Conservation (phyloP, 2,888 invertebrate genomes). For the Pristionchus maxplancki region DNA sequence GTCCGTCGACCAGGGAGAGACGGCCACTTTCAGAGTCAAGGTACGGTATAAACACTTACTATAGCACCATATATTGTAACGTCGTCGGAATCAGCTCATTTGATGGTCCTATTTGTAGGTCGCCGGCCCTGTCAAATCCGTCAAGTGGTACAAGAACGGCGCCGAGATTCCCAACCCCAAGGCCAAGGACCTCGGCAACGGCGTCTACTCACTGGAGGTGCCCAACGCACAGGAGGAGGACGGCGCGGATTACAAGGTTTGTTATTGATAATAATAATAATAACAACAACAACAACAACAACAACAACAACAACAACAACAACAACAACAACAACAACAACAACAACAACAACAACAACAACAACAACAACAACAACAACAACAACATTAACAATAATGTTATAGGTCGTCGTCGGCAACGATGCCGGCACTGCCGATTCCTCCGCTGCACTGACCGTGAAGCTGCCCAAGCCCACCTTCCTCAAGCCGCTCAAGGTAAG, state of each 20-base stretch:
- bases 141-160: conserved; percentile 85
- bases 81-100: no score
- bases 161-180: conserved; percentile 60
- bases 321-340: no score
- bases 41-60: not conserved
- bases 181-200: conserved; percentile 52
- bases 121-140: conserved; percentile 86
- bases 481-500: conserved; percentile 68
- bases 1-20: conserved; percentile 87
- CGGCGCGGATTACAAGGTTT: conserved; percentile 64
- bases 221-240: conserved; percentile 66
- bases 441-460: conserved; percentile 71
- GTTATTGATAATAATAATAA: no score
- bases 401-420: conserved; percentile 52
- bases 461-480: conserved; percentile 72
- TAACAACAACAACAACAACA: no score
- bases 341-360: no score
- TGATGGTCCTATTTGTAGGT: not conserved
- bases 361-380: no score
- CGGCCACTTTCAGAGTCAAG: conserved; percentile 84
- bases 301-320: no score
- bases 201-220: conserved; percentile 54
- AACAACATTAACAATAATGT: no score
- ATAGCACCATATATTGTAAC: no score
- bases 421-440: conserved; percentile 72